Evolutionary conservation across 2,797 vertebrate species (phyloP), one percentile per base, ranked within the genome.

Genomic region (Helicolenus hilgendorfi): DNA sequence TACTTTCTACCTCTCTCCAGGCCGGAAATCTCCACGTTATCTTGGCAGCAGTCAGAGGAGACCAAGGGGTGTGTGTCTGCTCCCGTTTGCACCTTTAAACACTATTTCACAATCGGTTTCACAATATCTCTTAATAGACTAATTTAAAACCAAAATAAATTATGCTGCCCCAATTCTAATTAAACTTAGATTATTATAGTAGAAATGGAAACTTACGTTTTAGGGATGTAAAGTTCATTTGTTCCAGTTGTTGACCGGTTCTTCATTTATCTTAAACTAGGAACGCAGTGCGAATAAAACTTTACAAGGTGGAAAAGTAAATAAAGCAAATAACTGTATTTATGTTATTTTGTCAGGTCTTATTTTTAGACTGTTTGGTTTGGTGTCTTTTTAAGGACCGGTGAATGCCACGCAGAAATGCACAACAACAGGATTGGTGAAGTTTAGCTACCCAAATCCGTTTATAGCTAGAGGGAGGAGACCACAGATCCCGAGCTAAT

Each of bases 1-100:
- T 83, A 86, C 77, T 89, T 92, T 89, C 38, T 79, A 76, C 80
- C 77, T 86, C 85, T 91, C 80, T 74, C 59, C 62, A 35, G 75
- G 77, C 87, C 41, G 69, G 81, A 95, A 91, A 86, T 81, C 84
- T 92, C 79, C 14, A 89, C 22, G 38, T 92, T 90, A 91, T 88
- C 83, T 92, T 94, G 89, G 89, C 89, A 83, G 79, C 27, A 72
- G 72, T 81, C 74, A 59, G 73, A 88, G 62, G 72, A 77, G 82
- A 85, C 75, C 79, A 81, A 22, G 76, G 74, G 53, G 31, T 79
- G 45, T 49, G 81, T 71, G 70, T 80, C 62, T 84, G 79, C 60
- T 71, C 64, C 58, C 27, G 60, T 82, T 80, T 72, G 18, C 24
- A 78, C 26, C 53, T 65, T 49, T 55, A 38, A 24, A 85, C 11